These are phyloP conservation scores for Bursaphelenchus okinawaensis DNA, from an alignment of 2,888 invertebrate species.

Conservation along the genomic window DNA sequence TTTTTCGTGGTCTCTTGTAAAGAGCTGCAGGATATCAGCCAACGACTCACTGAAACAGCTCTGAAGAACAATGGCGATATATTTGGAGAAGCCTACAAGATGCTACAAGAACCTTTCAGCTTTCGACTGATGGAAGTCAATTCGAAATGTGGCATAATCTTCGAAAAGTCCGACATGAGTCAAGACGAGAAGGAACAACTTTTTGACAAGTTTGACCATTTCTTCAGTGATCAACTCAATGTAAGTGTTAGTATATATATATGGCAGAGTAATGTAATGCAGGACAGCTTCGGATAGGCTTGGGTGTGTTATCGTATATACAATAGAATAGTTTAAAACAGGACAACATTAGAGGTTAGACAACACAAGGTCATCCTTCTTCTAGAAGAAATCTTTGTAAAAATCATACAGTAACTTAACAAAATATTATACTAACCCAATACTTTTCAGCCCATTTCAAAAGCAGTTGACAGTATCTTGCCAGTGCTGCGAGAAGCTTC, in stretches of 20 bases:
- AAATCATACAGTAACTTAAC: neutral
- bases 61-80: slow-evolving; percentile 43
- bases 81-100: slow-evolving; percentile 33
- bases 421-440: neutral
- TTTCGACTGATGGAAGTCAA: slow-evolving; percentile 37
- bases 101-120: slow-evolving; percentile 42
- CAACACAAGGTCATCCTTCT: no score
- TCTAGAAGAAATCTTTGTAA: no score
- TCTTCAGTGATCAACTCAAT: slow-evolving; percentile 38
- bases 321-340: no score
- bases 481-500: slow-evolving; percentile 45
- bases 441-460: slow-evolving; percentile 29
- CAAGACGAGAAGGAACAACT: slow-evolving; percentile 26
- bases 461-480: slow-evolving; percentile 37
- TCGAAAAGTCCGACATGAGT: slow-evolving; percentile 34
- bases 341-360: no score
- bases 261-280: neutral
- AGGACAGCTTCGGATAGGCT: no score
- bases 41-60: slow-evolving; percentile 25
- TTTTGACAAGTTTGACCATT: slow-evolving; percentile 34
- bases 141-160: slow-evolving; percentile 33
- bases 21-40: slow-evolving; percentile 24
- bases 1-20: slow-evolving; percentile 25
- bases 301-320: no score
- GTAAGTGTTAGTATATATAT: slow-evolving; percentile 16